These are phyloP conservation scores for Liolophura sinensis DNA, from an alignment of 1,140 invertebrate species.

Conservation along the genomic window DNA sequence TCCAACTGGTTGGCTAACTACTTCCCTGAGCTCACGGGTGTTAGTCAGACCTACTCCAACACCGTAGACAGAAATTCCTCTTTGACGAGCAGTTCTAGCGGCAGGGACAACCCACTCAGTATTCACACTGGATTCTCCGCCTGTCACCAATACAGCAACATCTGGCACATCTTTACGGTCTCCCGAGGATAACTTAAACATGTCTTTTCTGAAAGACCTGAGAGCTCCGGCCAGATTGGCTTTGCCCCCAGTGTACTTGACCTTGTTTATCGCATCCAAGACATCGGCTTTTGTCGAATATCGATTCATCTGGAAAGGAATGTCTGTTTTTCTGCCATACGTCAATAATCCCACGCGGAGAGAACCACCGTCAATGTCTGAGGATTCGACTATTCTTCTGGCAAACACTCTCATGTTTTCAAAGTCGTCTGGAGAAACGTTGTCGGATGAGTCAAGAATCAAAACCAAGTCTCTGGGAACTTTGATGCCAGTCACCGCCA, in stretches of 20 bases:
- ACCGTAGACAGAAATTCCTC: slow-evolving; percentile 33
- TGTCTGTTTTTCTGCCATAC: no score
- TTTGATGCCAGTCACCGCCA: no score
- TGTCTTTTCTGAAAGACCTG: background rate
- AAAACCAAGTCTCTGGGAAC: no score
- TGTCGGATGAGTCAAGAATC: no score
- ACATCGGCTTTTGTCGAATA: slow-evolving; percentile 2
- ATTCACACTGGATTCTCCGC: slow-evolving; percentile 38
- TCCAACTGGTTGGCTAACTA: slow-evolving; percentile 22
- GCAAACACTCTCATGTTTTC: no score
- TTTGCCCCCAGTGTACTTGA: slow-evolving; percentile 10
- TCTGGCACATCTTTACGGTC: slow-evolving; percentile 20
- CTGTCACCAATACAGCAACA: slow-evolving; percentile 34
- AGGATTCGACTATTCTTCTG: no score
- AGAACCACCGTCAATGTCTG: no score
- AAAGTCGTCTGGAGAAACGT: no score
- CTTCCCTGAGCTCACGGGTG: slow-evolving; percentile 25
- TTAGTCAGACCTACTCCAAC: slow-evolving; percentile 33
- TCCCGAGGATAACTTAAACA: slow-evolving; percentile 14
- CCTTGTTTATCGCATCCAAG: slow-evolving; percentile 3
- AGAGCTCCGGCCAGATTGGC: slow-evolving; percentile 18
- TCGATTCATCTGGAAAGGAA: no score
- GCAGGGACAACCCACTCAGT: slow-evolving; percentile 28
- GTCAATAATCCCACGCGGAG: no score
- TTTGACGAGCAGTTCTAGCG: slow-evolving; percentile 19